A percentile compares a stretch with the other conserved stretches of the same genome.
Conservation (phyloP, 2,888 invertebrate species). For the Rhorus exstirpatorius region DNA sequence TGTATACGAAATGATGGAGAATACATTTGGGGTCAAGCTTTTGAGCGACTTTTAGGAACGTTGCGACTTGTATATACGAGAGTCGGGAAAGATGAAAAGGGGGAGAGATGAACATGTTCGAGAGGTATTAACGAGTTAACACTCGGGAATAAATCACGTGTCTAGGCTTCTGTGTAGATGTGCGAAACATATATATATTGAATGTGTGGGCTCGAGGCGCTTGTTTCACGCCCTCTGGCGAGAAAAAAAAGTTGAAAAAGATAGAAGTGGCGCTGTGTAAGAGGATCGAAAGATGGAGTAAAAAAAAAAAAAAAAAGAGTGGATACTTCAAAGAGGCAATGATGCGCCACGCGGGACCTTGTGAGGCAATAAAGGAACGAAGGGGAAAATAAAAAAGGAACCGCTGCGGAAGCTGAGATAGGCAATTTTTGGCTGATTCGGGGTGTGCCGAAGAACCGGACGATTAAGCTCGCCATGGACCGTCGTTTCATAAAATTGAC, state of each 20-base stretch:
- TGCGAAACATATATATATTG: constrained; percentile 11
- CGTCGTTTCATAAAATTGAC: constrained; percentile 23
- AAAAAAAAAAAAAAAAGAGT: constrained; percentile 9
- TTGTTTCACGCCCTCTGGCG: constrained; percentile 13
- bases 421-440: constrained; percentile 76
- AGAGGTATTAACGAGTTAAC: constrained; percentile 16
- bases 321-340: constrained; percentile 46
- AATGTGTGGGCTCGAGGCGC: constrained; percentile 35
- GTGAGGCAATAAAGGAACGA: constrained; percentile 51
- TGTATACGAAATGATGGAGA: not conserved
- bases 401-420: constrained; percentile 49
- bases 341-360: constrained; percentile 25
- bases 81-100: not conserved
- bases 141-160: constrained; percentile 2
- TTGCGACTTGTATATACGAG: not conserved
- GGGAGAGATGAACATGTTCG: not conserved
- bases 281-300: constrained; percentile 15
- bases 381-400: constrained; percentile 20
- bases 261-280: not conserved
- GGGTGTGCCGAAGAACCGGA: constrained; percentile 68
- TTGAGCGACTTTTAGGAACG: constrained; percentile 40
- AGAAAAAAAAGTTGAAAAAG: constrained; percentile 3
- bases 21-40: constrained; percentile 51
- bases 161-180: not conserved
- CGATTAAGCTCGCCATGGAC: constrained; percentile 59